phyloP scores from a whole-genome alignment of 2,113 vertebrate species.

The Peromyscus californicus region DNA sequence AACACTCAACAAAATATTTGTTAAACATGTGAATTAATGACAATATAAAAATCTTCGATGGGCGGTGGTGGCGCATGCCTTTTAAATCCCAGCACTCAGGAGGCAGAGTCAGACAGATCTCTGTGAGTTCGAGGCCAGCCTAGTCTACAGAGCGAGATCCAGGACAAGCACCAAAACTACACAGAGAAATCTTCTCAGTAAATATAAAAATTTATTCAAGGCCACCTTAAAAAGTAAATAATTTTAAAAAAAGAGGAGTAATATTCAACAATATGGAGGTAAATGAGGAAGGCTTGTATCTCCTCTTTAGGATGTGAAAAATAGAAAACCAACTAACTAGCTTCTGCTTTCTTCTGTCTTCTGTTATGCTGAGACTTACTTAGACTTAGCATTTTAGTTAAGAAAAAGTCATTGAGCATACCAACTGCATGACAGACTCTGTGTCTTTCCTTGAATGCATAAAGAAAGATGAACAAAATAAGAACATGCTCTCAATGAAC shows the following conservation, averaged over 20 bases:
- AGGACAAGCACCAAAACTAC: too few relatives aligned
- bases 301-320: background rate
- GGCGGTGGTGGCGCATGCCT: too few relatives aligned
- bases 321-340: constrained; percentile 10
- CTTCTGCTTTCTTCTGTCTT: background rate
- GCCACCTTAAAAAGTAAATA: background rate
- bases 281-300: background rate
- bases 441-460: background rate
- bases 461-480: background rate
- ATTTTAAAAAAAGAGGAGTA: background rate
- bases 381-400: background rate
- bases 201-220: background rate
- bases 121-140: too few relatives aligned
- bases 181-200: background rate
- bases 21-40: background rate
- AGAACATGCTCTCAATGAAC: background rate
- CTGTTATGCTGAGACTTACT: constrained; percentile 8
- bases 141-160: too few relatives aligned
- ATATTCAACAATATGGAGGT: background rate
- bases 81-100: too few relatives aligned
- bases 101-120: too few relatives aligned
- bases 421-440: background rate
- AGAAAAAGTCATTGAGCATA: background rate
- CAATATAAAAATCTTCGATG: background rate
- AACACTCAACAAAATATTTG: background rate